A percentile compares a stretch with the other conserved stretches of the same genome.
phyloP scores from a whole-genome alignment of 2,113 vertebrate genomes.

The Ceyx melanurus region DNA sequence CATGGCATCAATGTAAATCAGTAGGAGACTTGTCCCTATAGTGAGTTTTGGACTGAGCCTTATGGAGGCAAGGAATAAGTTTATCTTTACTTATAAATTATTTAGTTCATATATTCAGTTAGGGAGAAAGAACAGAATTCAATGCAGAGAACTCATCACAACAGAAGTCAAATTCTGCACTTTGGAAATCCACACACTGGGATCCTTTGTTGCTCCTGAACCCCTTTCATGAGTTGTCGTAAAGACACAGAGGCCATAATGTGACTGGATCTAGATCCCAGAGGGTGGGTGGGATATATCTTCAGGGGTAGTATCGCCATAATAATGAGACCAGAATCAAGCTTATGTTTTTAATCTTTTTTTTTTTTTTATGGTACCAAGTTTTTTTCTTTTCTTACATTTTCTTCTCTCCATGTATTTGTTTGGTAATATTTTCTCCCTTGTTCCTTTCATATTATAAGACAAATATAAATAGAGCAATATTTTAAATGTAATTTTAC shows the following conservation, averaged over 20 bases:
- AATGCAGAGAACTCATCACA: background rate
- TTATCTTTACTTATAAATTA: background rate
- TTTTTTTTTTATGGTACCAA: background rate
- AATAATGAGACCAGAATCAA: background rate
- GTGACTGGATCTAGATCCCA: background rate
- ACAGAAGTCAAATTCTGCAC: background rate
- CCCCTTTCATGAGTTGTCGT: background rate
- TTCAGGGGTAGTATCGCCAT: background rate
- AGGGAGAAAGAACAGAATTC: background rate
- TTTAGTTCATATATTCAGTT: background rate
- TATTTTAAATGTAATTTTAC: background rate
- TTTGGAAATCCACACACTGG: background rate
- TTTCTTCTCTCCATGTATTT: background rate
- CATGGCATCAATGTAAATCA: background rate
- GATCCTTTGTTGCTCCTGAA: rapidly evolving
- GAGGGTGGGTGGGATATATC: background rate
- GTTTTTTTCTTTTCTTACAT: rapidly evolving
- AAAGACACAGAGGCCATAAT: background rate
- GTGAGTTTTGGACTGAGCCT: background rate
- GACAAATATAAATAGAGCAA: background rate
- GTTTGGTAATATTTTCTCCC: background rate
- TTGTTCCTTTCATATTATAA: background rate
- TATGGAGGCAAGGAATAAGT: background rate
- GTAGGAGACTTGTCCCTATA: background rate
- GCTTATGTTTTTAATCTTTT: background rate